These are phyloP conservation scores for Tetrao urogallus DNA, from an alignment of 2,113 vertebrate species.

Conservation along the genomic window DNA sequence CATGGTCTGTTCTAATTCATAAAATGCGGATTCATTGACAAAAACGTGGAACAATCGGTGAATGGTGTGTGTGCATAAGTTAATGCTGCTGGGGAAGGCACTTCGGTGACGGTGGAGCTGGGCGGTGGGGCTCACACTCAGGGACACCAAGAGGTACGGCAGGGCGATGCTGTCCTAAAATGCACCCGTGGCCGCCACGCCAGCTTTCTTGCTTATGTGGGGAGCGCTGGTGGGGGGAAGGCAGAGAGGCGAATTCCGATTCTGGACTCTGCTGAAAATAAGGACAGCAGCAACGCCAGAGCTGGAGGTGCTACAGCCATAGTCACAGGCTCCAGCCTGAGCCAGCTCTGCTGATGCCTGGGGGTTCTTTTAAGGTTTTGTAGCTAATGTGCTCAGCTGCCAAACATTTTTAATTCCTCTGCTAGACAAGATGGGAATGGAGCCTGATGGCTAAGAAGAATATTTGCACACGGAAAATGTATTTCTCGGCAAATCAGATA, in stretches of 20 bases:
- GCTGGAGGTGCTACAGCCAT: not conserved
- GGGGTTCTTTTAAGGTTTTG: not conserved
- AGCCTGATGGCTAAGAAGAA: not conserved
- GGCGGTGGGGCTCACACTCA: not conserved
- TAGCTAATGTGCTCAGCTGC: not conserved
- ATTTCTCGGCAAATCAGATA: not conserved
- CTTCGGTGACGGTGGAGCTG: not conserved
- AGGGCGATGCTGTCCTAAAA: not conserved
- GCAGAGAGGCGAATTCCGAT: not conserved
- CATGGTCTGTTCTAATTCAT: conserved; percentile 70
- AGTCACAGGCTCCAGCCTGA: not conserved
- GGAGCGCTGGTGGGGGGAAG: not conserved
- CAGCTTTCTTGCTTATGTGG: not conserved
- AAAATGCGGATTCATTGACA: conserved; percentile 76
- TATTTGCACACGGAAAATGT: not conserved
- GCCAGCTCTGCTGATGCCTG: not conserved
- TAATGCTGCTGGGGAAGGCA: not conserved
- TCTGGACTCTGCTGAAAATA: not conserved
- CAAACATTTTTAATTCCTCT: not conserved
- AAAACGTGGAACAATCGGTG: conserved; percentile 59
- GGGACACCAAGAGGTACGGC: not conserved
- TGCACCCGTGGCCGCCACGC: not conserved
- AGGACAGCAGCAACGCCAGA: not conserved
- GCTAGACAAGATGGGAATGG: not conserved
- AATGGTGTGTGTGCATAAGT: conserved; percentile 65